Percentiles rank a stretch among this genome's conserved stretches.
Evolutionary conservation across 92 coral and sea anemone genomes (phyloP).

Genomic region (Epizoanthus illoricatus): DNA sequence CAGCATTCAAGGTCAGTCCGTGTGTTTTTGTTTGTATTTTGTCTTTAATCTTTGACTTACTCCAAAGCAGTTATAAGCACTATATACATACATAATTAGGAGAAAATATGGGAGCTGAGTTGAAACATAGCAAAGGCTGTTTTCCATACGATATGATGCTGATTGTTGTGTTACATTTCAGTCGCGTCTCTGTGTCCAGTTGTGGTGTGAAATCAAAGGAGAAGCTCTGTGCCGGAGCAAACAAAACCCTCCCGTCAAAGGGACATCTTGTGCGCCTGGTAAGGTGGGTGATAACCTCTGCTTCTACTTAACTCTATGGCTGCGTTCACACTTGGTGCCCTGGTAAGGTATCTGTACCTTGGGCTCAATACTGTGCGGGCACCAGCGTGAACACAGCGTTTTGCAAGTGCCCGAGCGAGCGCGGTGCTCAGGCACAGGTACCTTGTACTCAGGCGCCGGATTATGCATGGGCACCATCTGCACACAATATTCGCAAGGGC

Average conservation of each 20-base stretch:
- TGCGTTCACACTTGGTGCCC: too few relatives aligned
- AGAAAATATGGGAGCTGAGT: too few relatives aligned
- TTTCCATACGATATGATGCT: neutral
- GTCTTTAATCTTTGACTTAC: neutral
- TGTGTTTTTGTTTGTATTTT: neutral
- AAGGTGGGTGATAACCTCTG: constrained; percentile 67
- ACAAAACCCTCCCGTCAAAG: constrained; percentile 80
- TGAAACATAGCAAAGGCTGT: too few relatives aligned
- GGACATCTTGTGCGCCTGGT: constrained; percentile 82
- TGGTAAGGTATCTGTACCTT: too few relatives aligned
- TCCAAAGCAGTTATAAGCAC: neutral
- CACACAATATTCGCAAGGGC: neutral
- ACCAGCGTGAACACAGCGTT: too few relatives aligned
- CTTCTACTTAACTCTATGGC: too few relatives aligned
- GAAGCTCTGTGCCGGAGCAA: constrained; percentile 87
- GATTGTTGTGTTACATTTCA: constrained; percentile 10
- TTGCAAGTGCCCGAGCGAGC: too few relatives aligned
- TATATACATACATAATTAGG: too few relatives aligned
- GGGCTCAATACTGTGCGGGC: too few relatives aligned
- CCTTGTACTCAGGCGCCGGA: too few relatives aligned
- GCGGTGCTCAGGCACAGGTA: too few relatives aligned
- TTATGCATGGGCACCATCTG: neutral
- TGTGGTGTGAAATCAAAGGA: constrained; percentile 97
- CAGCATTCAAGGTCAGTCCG: constrained; percentile 46
- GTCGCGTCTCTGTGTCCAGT: constrained; percentile 75